phyloP scores from a whole-genome alignment of 2,797 vertebrate genomes.

The Ibycter americanus region DNA sequence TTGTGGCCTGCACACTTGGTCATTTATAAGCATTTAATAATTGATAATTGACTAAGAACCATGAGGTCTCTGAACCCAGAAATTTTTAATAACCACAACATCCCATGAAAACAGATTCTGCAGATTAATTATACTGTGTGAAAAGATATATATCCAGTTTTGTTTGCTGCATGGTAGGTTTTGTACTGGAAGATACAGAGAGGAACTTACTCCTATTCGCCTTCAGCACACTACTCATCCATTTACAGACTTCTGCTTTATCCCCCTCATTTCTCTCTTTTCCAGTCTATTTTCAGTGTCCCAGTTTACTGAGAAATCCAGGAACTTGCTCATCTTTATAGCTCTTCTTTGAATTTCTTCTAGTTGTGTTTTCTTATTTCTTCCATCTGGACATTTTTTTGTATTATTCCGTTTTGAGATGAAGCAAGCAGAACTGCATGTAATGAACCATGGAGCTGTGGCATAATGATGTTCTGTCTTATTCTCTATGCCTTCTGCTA shows the following conservation, averaged over 20 bases:
- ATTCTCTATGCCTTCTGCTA: not conserved
- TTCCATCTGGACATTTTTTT: not conserved
- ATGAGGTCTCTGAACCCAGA: not conserved
- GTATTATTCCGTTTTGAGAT: not conserved
- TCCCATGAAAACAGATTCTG: not conserved
- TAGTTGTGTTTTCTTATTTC: not conserved
- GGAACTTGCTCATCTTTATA: not conserved
- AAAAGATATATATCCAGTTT: not conserved
- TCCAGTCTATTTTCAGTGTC: not conserved
- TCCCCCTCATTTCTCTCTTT: not conserved
- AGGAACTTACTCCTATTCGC: not conserved
- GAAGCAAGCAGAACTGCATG: not conserved
- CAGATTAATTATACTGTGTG: not conserved
- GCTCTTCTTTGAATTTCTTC: not conserved
- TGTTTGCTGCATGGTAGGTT: not conserved
- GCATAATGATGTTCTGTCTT: not conserved
- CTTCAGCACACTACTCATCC: not conserved
- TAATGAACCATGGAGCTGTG: not conserved
- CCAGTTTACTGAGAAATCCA: not conserved
- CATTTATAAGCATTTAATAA: not conserved
- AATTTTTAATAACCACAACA: not conserved
- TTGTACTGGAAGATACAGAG: not conserved
- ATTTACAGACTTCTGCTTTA: not conserved
- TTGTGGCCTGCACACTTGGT: not conserved
- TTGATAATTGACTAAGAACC: not conserved